Evolutionary conservation across 2,888 invertebrate species (phyloP).

Genomic region (Polyommatus iphigenia): DNA sequence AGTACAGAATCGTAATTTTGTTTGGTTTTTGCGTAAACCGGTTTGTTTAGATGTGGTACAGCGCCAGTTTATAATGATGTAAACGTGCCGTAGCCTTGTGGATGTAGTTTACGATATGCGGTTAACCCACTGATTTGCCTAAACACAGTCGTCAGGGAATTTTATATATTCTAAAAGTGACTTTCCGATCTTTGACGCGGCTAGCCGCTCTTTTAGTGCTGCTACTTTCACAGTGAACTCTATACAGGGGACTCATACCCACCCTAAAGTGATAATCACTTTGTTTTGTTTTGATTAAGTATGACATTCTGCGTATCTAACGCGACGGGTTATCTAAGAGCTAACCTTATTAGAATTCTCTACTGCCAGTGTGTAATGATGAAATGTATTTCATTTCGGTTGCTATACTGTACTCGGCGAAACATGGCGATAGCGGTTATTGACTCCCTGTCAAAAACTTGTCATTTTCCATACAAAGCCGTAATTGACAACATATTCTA

Average conservation of each 20-base stretch:
- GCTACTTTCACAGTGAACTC: too few species aligned
- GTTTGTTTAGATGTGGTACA: conserved; percentile 5
- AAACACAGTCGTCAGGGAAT: not conserved
- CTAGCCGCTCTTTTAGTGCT: too few species aligned
- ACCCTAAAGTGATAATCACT: too few species aligned
- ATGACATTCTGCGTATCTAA: not conserved
- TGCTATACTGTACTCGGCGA: not conserved
- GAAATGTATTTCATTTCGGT: not conserved
- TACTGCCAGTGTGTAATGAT: not conserved
- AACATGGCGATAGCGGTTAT: too few species aligned
- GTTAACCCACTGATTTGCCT: conserved; percentile 6
- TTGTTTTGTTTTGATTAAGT: not conserved
- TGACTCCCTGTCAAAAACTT: too few species aligned
- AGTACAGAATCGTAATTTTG: not conserved
- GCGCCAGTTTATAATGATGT: conserved; percentile 5
- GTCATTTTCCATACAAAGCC: too few species aligned
- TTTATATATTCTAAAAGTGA: not conserved
- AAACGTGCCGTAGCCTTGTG: not conserved
- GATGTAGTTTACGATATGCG: not conserved
- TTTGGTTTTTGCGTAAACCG: not conserved
- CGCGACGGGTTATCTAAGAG: conserved; percentile 2
- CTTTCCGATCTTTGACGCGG: too few species aligned
- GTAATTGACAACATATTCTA: too few species aligned
- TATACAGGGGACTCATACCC: too few species aligned
- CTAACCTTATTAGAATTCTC: conserved; percentile 13